Conservation (phyloP, 2,888 invertebrate genomes). For the Eumerus sabulonum region DNA sequence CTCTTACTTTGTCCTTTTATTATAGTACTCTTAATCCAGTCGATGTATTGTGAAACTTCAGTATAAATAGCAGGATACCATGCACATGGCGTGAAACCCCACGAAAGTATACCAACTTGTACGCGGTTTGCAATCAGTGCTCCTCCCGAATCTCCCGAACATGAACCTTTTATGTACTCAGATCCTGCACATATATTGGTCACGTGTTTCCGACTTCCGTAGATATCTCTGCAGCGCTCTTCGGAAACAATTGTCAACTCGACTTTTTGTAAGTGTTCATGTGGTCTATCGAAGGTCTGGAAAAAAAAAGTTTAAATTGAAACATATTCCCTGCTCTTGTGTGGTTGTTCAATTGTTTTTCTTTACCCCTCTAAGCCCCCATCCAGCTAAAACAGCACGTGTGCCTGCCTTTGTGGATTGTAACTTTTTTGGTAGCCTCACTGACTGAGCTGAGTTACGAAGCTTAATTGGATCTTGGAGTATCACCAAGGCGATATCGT, state of each 20-base stretch:
- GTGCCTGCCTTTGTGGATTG: slow-evolving; percentile 69
- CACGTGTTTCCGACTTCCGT: slow-evolving; percentile 71
- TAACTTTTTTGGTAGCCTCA: slow-evolving; percentile 72
- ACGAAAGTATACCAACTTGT: no score
- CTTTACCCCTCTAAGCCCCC: slow-evolving; percentile 77
- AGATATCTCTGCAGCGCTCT: slow-evolving; percentile 77
- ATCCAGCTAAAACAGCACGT: slow-evolving; percentile 75
- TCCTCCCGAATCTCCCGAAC: no score
- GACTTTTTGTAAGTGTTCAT: slow-evolving; percentile 76
- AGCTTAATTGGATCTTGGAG: slow-evolving; percentile 70
- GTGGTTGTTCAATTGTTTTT: no score
- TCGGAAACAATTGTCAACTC: slow-evolving; percentile 75
- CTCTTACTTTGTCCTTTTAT: no score
- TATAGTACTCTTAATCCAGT: no score
- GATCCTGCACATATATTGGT: slow-evolving; percentile 79
- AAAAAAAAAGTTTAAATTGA: no score
- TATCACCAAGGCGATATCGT: slow-evolving; percentile 75
- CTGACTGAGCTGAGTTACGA: slow-evolving; percentile 70
- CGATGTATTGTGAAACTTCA: no score
- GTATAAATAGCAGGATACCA: no score
- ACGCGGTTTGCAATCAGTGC: no score
- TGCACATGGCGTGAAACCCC: no score
- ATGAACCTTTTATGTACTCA: no score
- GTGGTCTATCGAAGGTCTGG: slow-evolving; percentile 76
- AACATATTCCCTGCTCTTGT: no score